phyloP scores from a whole-genome alignment of 2,113 vertebrate species.

The Melanostigma gelatinosum region DNA sequence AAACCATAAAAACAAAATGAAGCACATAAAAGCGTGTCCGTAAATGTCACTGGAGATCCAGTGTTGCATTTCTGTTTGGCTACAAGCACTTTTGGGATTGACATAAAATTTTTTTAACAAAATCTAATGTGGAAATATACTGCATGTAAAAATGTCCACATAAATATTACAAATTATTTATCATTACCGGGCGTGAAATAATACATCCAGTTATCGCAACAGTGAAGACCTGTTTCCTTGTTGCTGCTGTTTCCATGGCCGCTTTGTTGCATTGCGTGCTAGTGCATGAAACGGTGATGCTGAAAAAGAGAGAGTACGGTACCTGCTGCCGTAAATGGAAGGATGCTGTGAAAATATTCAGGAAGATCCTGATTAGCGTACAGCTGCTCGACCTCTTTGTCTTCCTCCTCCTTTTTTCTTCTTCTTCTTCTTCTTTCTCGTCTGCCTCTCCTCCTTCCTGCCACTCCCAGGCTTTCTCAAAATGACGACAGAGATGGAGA shows the following conservation, averaged over 20 bases:
- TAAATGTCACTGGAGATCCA: background rate
- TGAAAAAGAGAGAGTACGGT: slow-evolving; percentile 23
- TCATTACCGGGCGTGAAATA: background rate
- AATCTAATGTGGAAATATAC: background rate
- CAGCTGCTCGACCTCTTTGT: slow-evolving; percentile 21
- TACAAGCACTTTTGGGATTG: background rate
- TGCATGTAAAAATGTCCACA: background rate
- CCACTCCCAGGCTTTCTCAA: slow-evolving; percentile 62
- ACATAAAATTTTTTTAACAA: background rate
- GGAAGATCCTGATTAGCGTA: slow-evolving; percentile 23
- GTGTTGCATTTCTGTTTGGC: background rate
- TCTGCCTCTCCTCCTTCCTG: slow-evolving; percentile 60
- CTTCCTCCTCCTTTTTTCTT: slow-evolving; percentile 18
- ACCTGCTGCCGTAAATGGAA: slow-evolving; percentile 62
- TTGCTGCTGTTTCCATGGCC: background rate
- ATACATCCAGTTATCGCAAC: background rate
- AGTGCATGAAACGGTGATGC: background rate
- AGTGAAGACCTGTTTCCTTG: background rate
- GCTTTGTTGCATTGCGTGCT: background rate
- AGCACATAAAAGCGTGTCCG: background rate
- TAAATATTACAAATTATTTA: background rate
- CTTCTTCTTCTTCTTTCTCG: slow-evolving; percentile 22
- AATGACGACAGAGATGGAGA: slow-evolving; percentile 54
- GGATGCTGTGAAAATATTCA: slow-evolving; percentile 49
- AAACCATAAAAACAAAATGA: background rate